Evolutionary conservation across 2,888 invertebrate genomes (phyloP).

Genomic region (Mythimna albipuncta): DNA sequence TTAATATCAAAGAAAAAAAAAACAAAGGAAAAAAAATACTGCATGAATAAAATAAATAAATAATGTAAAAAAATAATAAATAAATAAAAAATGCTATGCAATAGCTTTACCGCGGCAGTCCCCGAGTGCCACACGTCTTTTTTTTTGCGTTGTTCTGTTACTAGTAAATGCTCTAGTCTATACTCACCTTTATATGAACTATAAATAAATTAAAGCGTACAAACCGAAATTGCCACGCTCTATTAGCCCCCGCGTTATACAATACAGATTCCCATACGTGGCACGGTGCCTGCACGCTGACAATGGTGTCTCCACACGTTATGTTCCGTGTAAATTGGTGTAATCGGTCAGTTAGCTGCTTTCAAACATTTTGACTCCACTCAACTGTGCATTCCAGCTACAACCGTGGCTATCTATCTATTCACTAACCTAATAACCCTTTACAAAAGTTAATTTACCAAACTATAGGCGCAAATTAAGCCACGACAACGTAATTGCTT

Average conservation of each 20-base stretch:
- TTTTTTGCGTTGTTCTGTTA: too few relatives aligned
- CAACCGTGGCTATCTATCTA: slow-evolving; percentile 29
- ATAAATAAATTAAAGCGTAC: slow-evolving; percentile 40
- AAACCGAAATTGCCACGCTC: slow-evolving; percentile 62
- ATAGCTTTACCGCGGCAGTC: too few relatives aligned
- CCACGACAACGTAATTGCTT: slow-evolving; percentile 35
- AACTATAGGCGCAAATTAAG: slow-evolving; percentile 36
- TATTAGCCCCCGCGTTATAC: slow-evolving; percentile 62
- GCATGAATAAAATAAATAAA: too few relatives aligned
- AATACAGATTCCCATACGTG: slow-evolving; percentile 76
- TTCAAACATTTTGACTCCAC: slow-evolving; percentile 69
- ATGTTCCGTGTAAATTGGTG: slow-evolving; percentile 83
- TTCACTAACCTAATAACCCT: slow-evolving; percentile 20
- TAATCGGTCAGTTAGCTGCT: slow-evolving; percentile 72
- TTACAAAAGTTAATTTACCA: slow-evolving; percentile 26
- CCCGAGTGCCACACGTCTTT: too few relatives aligned
- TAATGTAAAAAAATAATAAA: too few relatives aligned
- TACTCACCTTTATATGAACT: slow-evolving; percentile 20
- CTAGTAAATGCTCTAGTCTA: too few relatives aligned
- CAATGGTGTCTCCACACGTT: slow-evolving; percentile 76
- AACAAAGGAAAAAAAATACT: too few relatives aligned
- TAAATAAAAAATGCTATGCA: too few relatives aligned
- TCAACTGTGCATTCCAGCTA: slow-evolving; percentile 62
- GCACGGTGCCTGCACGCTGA: slow-evolving; percentile 76
- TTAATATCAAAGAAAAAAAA: too few relatives aligned